Evolutionary conservation across 2,113 vertebrate genomes (phyloP).

Genomic region (Phrynosoma blainvillii): DNA sequence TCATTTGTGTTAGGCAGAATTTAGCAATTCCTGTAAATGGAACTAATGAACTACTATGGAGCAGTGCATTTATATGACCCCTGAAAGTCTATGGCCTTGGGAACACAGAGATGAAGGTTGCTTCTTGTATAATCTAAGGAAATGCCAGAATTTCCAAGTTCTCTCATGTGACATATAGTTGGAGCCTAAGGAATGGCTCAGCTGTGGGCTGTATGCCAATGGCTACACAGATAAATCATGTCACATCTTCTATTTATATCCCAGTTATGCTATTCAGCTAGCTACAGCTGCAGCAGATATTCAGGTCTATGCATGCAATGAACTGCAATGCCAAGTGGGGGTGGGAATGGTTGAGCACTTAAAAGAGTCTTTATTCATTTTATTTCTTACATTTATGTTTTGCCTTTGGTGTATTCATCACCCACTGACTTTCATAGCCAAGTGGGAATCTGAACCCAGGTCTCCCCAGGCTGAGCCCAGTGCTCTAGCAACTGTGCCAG

Average conservation of each 20-base stretch:
- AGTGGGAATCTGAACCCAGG: not conserved
- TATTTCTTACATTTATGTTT: too few relatives aligned
- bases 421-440: not conserved
- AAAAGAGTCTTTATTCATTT: too few relatives aligned
- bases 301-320: not conserved
- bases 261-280: not conserved
- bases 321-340: not conserved
- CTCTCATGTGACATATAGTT: not conserved
- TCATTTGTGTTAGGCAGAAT: not conserved
- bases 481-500: too few relatives aligned
- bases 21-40: not conserved
- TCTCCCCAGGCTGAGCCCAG: not conserved
- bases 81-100: not conserved
- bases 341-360: not conserved
- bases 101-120: not conserved
- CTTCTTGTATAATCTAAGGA: too few relatives aligned
- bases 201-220: not conserved
- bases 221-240: rapidly evolving
- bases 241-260: not conserved
- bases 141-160: not conserved
- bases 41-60: not conserved
- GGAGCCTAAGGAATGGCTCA: slow-evolving; percentile 7
- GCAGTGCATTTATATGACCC: not conserved
- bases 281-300: not conserved
- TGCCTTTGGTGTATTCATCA: not conserved